Evolutionary conservation across 2,888 invertebrate genomes (phyloP), one percentile per base, ranked within the genome.

Genomic region (Torymus auratus): DNA sequence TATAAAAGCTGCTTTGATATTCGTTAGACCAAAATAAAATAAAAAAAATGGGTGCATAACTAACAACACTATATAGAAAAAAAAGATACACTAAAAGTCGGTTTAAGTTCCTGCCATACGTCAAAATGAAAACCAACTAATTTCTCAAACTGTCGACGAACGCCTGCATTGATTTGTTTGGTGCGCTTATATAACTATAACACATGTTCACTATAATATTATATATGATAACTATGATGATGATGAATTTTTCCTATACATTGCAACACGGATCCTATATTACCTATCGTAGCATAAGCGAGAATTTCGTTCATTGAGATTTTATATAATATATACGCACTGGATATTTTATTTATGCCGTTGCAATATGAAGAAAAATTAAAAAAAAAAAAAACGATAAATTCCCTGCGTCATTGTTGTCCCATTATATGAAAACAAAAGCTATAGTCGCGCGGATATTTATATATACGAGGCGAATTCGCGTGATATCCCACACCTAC

Each of bases 41-140:
- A 69, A 53, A 58, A 50, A 41, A 41, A 55, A 61, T 67, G 64
- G 53, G 53, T 58, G 58, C 41, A 69, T 23, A 20, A 11, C 50
- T 62, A 58, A 3, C 12, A 56, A 53, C 53, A 56, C 41, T 20
- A 61, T 61, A 78, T 56, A 55, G 75, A 62, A 58, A 62, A n/a
- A 3, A 62, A 82, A 81, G 60, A 13, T 74, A 80, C 56, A 75
- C 28, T 28, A 28, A 78, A 56, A 75, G 82, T 83, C 67, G 76
- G 77, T 83, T 82, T 82, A 60, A 56, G 78, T 82, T 82, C 82
- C 82, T 82, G 72, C 52, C 71, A n/a, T n/a, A 71, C 28, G 56
- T 62, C 1, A 7, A 28, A 28, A 28, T 2, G 28, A 28, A 28
- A 28, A 28, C 28, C 28, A 28, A 28, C 28, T 28, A 28, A 28